These are phyloP conservation scores for Tragelaphus strepsiceros DNA, from an alignment of 2,113 vertebrate genomes.

Conservation along the genomic window DNA sequence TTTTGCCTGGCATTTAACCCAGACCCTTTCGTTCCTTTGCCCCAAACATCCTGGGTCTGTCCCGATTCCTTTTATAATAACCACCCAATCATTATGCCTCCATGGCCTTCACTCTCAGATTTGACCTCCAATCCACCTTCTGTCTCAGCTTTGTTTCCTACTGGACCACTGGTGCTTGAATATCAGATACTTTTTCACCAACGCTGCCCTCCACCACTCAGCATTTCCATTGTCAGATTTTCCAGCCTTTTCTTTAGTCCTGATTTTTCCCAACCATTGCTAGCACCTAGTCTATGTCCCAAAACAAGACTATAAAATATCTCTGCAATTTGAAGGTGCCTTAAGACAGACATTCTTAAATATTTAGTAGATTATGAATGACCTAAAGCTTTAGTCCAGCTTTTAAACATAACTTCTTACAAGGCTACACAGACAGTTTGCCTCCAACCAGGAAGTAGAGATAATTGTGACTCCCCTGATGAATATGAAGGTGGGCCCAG, in stretches of 20 bases:
- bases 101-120: background rate
- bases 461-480: slow-evolving; percentile 58
- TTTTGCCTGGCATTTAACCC: background rate
- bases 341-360: slow-evolving; percentile 78
- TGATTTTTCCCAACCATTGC: background rate
- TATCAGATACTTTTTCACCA: no score
- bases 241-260: background rate
- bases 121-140: background rate
- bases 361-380: slow-evolving; percentile 80
- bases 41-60: background rate
- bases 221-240: background rate
- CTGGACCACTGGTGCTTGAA: accelerated
- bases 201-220: background rate
- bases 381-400: slow-evolving; percentile 70
- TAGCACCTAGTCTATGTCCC: background rate
- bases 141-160: no score
- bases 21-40: background rate
- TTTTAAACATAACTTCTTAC: slow-evolving; percentile 73
- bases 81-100: background rate
- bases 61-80: background rate
- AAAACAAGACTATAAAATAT: slow-evolving; percentile 74
- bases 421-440: slow-evolving; percentile 65
- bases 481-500: slow-evolving; percentile 45
- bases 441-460: slow-evolving; percentile 46
- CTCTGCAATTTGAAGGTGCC: slow-evolving; percentile 74